Evolutionary conservation across 2,797 vertebrate species (phyloP).

Genomic region (Limnodromus scolopaceus): DNA sequence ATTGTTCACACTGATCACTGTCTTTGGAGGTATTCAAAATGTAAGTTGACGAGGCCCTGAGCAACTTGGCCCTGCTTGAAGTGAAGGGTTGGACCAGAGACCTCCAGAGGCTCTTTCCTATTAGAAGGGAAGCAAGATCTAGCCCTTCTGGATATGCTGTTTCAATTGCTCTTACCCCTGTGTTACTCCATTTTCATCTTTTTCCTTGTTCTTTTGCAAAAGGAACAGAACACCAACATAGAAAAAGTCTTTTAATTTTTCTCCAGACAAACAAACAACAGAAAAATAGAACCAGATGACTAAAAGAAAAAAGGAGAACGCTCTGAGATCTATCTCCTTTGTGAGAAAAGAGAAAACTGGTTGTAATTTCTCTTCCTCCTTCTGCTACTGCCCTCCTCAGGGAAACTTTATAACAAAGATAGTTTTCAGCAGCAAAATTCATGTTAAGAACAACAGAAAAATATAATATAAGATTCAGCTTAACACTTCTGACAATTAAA

Average conservation of each 20-base stretch:
- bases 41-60: neutral
- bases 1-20: neutral
- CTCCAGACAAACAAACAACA: neutral
- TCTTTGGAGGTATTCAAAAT: neutral
- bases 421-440: neutral
- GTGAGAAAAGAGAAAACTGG: neutral
- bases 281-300: constrained; percentile 13
- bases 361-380: neutral
- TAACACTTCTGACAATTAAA: neutral
- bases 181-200: neutral
- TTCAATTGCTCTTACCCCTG: neutral
- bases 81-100: neutral
- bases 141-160: neutral
- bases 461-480: neutral
- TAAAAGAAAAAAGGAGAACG: neutral
- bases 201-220: neutral
- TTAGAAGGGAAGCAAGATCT: neutral
- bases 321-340: neutral
- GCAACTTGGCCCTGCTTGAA: neutral
- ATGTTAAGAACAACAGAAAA: neutral
- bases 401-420: neutral
- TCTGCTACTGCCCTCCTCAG: neutral
- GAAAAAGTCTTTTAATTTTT: neutral
- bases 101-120: neutral
- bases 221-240: neutral